These are phyloP conservation scores for Standfussiana lucernea DNA, from an alignment of 2,888 invertebrate genomes.

Conservation along the genomic window DNA sequence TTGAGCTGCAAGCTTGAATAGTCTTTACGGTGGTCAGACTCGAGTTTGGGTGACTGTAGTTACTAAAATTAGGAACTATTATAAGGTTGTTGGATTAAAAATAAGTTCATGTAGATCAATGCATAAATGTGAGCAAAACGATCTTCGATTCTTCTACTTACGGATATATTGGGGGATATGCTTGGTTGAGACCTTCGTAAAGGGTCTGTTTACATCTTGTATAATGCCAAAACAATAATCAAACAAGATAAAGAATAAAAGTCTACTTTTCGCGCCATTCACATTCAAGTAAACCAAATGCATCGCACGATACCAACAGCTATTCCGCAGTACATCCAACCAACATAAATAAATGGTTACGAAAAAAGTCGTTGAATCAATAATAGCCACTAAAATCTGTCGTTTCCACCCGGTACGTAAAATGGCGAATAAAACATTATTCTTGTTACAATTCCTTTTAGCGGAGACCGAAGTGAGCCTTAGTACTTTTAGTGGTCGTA, in stretches of 20 bases:
- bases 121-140: background rate
- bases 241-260: background rate
- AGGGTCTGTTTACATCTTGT: background rate
- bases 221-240: background rate
- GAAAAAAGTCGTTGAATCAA: constrained; percentile 59
- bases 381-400: constrained; percentile 64
- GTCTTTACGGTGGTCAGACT: no score
- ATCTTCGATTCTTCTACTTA: background rate
- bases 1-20: no score
- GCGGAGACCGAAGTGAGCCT: constrained; percentile 54
- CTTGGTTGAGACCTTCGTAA: background rate
- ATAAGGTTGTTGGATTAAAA: background rate
- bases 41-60: no score
- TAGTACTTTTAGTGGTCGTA: constrained; percentile 72
- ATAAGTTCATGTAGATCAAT: background rate
- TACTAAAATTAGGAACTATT: background rate
- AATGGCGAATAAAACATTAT: constrained; percentile 65
- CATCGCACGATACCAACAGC: background rate
- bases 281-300: background rate
- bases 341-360: constrained; percentile 40
- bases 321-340: constrained; percentile 1
- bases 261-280: background rate
- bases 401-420: constrained; percentile 55
- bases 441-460: constrained; percentile 66
- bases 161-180: background rate